Evolutionary conservation across 2,113 vertebrate species (phyloP), one percentile per base, ranked within the genome.

Genomic region (Neogobius melanostomus): DNA sequence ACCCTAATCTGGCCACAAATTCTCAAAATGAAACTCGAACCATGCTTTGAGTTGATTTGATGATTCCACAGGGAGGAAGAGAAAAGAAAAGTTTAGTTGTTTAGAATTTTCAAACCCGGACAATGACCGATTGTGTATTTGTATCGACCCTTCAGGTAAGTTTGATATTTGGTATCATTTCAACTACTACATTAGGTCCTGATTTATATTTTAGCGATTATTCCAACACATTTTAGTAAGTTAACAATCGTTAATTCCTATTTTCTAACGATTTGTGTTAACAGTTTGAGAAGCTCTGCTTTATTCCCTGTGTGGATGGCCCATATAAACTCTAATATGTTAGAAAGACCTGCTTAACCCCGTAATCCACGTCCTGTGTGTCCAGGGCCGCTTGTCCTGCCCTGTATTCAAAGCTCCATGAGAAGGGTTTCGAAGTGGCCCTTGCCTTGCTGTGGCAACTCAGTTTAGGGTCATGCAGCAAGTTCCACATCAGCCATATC

Each of bases 401-500:
- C 44, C 12, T 57, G 21, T 7, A 7, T 7, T 7, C 49, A 6
- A 10, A 66, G 28, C 69, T 83, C 95, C 95, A 96, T 44, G 68
- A 89, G 72, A 96, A 96, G 53, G 91, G 80, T 59, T 76, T 66
- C 3, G 74, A 63, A 0, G 82, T 82, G 3, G 46, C 72, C 1
- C 45, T 68, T 45, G 82, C 88, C 53, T 79, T 76, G 50, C 89
- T 93, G 9, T 95, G 94, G 67, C 98, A 99, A 75, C 85, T 92
- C 8, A 95, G 91, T 2, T 72, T 86, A 8, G 94, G 93, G 72
- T 94, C 94, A 3, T 98, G 95, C 42, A 99, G 92, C 36, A 99
- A 91, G 74, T 92, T 95, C 97, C 97, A 99, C 98, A 99, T 99
- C 0, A 99, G 93, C 98, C 97, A 99, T 82, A 99, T 96, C 87